Conservation (phyloP, 2,113 vertebrate genomes). For the Hydropotes inermis region DNA sequence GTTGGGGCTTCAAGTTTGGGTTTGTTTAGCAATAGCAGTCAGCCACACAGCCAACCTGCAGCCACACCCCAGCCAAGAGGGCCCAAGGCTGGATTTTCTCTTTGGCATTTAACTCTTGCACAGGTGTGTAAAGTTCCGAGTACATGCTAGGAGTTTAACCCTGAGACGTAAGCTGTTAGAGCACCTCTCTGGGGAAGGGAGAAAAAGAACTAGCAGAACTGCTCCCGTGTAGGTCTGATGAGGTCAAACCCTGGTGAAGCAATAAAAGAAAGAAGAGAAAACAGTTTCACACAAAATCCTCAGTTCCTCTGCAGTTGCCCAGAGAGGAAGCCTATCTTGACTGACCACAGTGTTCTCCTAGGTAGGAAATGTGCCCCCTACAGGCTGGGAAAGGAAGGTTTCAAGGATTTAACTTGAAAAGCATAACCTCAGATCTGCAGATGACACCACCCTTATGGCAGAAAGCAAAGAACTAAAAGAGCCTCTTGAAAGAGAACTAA, state of each 20-base stretch:
- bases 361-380: background rate
- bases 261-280: background rate
- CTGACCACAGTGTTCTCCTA: background rate
- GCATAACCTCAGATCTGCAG: background rate
- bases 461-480: background rate
- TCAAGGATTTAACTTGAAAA: background rate
- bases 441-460: background rate
- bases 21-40: background rate
- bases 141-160: background rate
- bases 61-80: background rate
- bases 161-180: background rate
- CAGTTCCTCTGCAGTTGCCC: background rate
- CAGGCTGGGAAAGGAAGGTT: background rate
- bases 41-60: background rate
- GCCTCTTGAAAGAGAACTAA: background rate
- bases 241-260: background rate
- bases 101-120: constrained; percentile 25
- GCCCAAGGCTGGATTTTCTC: constrained; percentile 16
- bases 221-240: background rate
- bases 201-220: background rate
- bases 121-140: background rate
- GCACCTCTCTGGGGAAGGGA: background rate
- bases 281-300: background rate
- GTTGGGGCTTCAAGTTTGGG: background rate
- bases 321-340: background rate